These are phyloP conservation scores for Odontocolon sp. DNA, from an alignment of 2,888 invertebrate species.

Conservation along the genomic window DNA sequence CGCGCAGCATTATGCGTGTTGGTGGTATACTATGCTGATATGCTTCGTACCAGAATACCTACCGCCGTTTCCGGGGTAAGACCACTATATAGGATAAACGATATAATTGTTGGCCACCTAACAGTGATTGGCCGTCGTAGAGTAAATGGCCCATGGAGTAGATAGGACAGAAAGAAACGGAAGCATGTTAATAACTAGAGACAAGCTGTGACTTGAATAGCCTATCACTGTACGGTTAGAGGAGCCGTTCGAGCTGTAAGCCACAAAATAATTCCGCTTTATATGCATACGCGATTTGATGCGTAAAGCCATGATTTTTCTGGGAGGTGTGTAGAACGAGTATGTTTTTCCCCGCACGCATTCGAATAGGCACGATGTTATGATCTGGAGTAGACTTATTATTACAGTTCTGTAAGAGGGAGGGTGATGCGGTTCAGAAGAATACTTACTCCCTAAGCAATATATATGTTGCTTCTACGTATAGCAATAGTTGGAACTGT, in stretches of 20 bases:
- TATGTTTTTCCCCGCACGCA: constrained; percentile 1
- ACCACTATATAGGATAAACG: constrained; percentile 15
- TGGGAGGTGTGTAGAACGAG: constrained; percentile 11
- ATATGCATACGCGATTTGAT: constrained; percentile 78
- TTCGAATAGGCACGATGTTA: background rate
- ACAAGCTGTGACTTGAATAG: too few species aligned
- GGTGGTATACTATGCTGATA: constrained; percentile 9
- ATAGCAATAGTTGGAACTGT: constrained; percentile 14
- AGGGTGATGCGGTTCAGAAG: background rate
- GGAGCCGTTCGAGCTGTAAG: constrained; percentile 56
- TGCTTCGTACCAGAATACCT: constrained; percentile 9
- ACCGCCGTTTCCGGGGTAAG: constrained; percentile 17
- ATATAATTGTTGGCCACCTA: too few species aligned
- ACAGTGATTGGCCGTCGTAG: too few species aligned
- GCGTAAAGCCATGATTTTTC: constrained; percentile 78
- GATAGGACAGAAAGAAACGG: too few species aligned
- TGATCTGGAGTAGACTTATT: background rate
- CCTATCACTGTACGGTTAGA: too few species aligned
- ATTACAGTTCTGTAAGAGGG: background rate
- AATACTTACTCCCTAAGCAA: background rate
- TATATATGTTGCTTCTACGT: background rate
- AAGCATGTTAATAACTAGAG: too few species aligned
- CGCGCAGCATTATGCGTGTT: constrained; percentile 23
- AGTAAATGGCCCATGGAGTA: too few species aligned
- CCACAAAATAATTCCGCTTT: constrained; percentile 78